These are phyloP conservation scores for Pristiophorus japonicus DNA, from an alignment of 2,113 vertebrate genomes.

Conservation along the genomic window DNA sequence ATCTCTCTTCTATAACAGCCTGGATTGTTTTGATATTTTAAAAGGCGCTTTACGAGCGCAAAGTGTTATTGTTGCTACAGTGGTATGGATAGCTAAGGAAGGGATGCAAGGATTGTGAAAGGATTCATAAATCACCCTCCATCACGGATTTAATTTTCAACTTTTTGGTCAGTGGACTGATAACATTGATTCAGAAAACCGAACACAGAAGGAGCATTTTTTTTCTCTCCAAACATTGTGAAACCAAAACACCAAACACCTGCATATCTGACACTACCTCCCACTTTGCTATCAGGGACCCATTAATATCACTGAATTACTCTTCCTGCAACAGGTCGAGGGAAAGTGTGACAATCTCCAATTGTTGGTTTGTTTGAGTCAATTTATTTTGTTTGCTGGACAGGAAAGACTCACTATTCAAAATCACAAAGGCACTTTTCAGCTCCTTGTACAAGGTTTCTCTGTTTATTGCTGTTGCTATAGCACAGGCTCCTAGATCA, in stretches of 20 bases:
- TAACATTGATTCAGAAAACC: neutral
- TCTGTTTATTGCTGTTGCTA: neutral
- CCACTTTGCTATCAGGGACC: neutral
- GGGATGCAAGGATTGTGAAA: neutral
- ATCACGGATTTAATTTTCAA: neutral
- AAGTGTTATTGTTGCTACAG: neutral
- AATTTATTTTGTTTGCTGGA: neutral
- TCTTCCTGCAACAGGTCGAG: neutral
- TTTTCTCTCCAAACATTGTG: neutral
- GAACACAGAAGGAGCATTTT: too few relatives aligned
- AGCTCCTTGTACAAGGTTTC: neutral
- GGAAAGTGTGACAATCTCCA: neutral
- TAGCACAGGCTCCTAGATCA: neutral
- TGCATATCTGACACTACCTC: neutral
- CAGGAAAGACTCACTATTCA: neutral
- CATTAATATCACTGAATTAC: neutral
- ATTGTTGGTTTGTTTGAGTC: neutral
- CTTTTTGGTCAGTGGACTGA: neutral
- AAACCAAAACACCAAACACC: neutral
- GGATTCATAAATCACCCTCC: neutral
- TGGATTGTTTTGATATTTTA: neutral
- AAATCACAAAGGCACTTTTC: neutral
- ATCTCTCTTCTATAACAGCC: neutral
- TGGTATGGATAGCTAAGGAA: neutral
- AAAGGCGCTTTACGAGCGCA: too few relatives aligned